phyloP scores from a whole-genome alignment of 2,113 vertebrate genomes.

The Anarrhichthys ocellatus region DNA sequence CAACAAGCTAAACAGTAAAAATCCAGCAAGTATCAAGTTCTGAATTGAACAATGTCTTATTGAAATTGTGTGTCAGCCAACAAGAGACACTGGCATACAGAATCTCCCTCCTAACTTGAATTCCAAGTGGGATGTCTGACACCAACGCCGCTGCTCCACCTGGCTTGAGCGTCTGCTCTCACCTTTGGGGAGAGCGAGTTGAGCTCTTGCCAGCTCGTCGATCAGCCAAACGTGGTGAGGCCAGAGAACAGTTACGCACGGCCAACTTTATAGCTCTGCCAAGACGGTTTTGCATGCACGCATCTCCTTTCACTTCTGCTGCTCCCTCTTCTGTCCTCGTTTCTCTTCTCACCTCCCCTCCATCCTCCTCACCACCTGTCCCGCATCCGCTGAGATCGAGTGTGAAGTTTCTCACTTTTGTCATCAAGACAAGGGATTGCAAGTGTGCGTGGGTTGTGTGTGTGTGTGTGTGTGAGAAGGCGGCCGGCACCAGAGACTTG shows the following conservation, averaged over 20 bases:
- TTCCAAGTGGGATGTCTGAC: conserved; percentile 57
- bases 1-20: background rate
- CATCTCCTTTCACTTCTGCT: conserved; percentile 43
- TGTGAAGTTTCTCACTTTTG: conserved; percentile 71
- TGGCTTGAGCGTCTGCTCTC: conserved; percentile 62
- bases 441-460: conserved; percentile 16
- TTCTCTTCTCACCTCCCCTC: conserved; percentile 56
- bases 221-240: conserved; percentile 60
- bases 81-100: conserved; percentile 5
- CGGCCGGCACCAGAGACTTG: conserved; percentile 29
- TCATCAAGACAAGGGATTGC: conserved; percentile 52
- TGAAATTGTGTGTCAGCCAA: conserved; percentile 25
- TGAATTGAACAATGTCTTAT: background rate
- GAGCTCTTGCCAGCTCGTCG: conserved; percentile 47
- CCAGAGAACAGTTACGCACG: conserved; percentile 45
- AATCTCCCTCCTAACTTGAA: conserved; percentile 40
- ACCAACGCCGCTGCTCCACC: conserved; percentile 65
- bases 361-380: conserved; percentile 70
- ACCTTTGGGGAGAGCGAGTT: conserved; percentile 64
- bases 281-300: conserved; percentile 54
- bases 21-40: background rate
- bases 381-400: conserved; percentile 47
- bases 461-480: conserved; percentile 26
- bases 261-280: conserved; percentile 62
- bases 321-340: conserved; percentile 23